Base-by-base conservation (phyloP, 2,113 vertebrate species). In the Chrysochloris asiatica region DNA sequence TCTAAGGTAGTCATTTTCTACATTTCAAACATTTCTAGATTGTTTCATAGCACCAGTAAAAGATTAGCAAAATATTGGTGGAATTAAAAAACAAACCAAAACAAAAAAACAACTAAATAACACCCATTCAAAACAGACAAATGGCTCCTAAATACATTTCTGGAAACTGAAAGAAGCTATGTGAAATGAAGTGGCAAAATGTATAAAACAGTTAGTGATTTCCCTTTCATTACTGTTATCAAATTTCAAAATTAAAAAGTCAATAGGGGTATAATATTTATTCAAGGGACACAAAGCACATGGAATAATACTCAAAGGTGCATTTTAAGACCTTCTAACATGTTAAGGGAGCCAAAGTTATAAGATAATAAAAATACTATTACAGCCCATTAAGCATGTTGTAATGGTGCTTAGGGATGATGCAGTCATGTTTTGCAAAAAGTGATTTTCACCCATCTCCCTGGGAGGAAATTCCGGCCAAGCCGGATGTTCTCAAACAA, bases 181-280 rank as follows among this genome's bases (percentile, higher is more conserved):
- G 75, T 93, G 86, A 95, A 94, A 95, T 28, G 77, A 90, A 86
- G 88, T 90, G 50, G 89, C 83, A 93, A 95, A 90, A 92, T 6
- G 3, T 61, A 86, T 92, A 89, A 92, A 90, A 94, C 85, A 89
- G 77, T 94, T 86, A 94, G 94, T 72, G 89, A 92, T 86, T 96
- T 92, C 88, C 90, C 83, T 95, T 95, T 90, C 88, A 92, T 96
- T 96, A 89, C 83, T 92, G 77, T 84, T 95, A 93, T 84, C 94
- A 92, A 95, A 96, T 96, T 94, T 94, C 89, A 95, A 93, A 96
- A 96, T 96, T 95, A 96, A 96, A 96, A 95, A 95, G 88, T 87
- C 95, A 95, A 90, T 48, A 90, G 90, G 77, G 95, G 86, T 90
- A 93, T 95, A 93, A 92, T 94, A 94, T 95, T 96, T 95, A 95